A percentile compares a stretch with the other conserved stretches of the same genome.
These are phyloP conservation scores for Orycteropus afer DNA, from an alignment of 2,113 vertebrate species.

Conservation along the genomic window DNA sequence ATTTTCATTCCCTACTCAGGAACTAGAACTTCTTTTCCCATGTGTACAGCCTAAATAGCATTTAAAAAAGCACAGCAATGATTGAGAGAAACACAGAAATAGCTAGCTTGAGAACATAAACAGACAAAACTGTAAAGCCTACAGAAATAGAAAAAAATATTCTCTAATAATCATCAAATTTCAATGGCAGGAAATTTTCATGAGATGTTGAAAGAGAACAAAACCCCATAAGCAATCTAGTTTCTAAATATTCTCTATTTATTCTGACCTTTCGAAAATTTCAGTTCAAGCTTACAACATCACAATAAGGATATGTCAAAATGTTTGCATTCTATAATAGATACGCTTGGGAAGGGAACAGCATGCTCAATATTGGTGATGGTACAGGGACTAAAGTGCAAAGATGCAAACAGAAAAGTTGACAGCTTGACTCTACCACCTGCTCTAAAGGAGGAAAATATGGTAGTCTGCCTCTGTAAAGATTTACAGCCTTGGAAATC, in stretches of 20 bases:
- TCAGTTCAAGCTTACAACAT: background rate
- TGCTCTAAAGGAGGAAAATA: too few relatives aligned
- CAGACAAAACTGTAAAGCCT: background rate
- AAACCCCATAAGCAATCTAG: background rate
- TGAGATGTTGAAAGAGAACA: background rate
- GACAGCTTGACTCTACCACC: too few relatives aligned
- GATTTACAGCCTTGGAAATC: background rate
- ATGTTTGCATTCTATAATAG: background rate
- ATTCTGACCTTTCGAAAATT: background rate
- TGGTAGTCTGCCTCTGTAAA: too few relatives aligned
- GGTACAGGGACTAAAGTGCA: too few relatives aligned
- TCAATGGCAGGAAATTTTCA: background rate
- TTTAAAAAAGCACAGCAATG: background rate
- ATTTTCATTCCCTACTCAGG: slow-evolving; percentile 39
- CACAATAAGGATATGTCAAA: background rate
- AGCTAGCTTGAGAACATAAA: background rate
- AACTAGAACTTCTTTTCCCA: background rate
- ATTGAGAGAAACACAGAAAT: background rate
- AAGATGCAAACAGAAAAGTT: too few relatives aligned
- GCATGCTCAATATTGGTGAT: background rate
- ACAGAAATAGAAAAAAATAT: background rate
- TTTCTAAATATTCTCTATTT: background rate
- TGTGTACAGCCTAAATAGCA: background rate
- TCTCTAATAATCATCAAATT: background rate
- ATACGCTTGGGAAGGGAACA: background rate